Percentiles rank a stretch among this genome's conserved stretches.
phyloP scores from a whole-genome alignment of 2,113 vertebrate genomes.

The Hypocryptadius cinnamomeus region DNA sequence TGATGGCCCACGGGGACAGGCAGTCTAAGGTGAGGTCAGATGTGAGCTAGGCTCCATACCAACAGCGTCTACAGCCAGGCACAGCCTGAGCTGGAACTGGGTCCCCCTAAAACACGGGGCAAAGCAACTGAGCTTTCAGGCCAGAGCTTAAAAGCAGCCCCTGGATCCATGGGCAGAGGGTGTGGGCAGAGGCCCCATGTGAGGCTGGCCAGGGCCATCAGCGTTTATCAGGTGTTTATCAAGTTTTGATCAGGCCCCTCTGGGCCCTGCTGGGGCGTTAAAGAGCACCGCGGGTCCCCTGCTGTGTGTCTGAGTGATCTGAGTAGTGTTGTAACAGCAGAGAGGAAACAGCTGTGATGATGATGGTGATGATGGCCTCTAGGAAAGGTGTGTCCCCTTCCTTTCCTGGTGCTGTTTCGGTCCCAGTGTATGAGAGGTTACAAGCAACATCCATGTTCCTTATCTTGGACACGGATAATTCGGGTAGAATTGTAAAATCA shows the following conservation, averaged over 20 bases:
- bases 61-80: neutral
- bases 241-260: neutral
- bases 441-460: neutral
- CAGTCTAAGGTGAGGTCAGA: neutral
- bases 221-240: neutral
- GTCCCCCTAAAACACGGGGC: rapidly evolving
- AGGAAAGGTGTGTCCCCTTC: constrained; percentile 51
- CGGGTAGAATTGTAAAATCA: neutral
- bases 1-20: rapidly evolving
- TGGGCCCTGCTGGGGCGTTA: neutral
- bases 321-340: neutral
- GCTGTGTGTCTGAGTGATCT: neutral
- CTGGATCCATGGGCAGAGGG: rapidly evolving
- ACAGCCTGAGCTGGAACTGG: rapidly evolving
- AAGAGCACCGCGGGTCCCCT: neutral
- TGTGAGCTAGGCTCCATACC: rapidly evolving
- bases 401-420: neutral
- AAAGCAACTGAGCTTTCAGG: rapidly evolving
- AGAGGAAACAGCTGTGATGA: constrained; percentile 23
- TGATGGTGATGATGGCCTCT: neutral
- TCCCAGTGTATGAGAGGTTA: neutral
- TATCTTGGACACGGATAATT: neutral
- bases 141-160: neutral
- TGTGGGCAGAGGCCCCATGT: neutral
- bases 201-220: neutral